Percentiles rank a stretch among this genome's conserved stretches.
These are phyloP conservation scores for Syngnathus floridae DNA, from an alignment of 2,113 vertebrate genomes.

Conservation along the genomic window DNA sequence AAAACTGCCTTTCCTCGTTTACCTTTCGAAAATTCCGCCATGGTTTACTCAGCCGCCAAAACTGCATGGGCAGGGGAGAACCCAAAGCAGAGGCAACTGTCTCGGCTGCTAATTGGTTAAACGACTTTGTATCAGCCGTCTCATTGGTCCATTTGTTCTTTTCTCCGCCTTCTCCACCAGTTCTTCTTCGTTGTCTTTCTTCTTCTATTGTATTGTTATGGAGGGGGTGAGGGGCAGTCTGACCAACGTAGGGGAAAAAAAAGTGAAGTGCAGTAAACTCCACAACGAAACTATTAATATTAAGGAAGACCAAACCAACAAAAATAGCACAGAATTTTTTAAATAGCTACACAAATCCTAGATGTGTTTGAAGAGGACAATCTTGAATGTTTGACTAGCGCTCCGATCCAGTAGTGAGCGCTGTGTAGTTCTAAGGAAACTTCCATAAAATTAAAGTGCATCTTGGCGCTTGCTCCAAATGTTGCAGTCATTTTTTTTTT, in stretches of 20 bases:
- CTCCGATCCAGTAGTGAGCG: neutral
- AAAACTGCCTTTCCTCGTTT: slow-evolving; percentile 11
- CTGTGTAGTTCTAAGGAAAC: neutral
- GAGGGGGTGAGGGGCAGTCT: neutral
- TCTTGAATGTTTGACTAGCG: neutral
- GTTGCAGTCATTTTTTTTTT: neutral
- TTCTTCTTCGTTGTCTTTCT: neutral
- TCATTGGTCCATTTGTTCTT: slow-evolving; percentile 26
- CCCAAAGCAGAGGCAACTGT: neutral
- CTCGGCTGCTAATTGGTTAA: slow-evolving; percentile 48
- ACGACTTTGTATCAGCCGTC: neutral
- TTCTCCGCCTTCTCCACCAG: neutral
- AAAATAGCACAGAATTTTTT: neutral
- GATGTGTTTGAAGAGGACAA: neutral
- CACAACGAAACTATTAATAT: neutral
- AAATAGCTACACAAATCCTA: neutral
- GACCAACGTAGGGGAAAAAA: neutral
- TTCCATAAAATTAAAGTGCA: neutral
- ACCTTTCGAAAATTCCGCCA: slow-evolving; percentile 75
- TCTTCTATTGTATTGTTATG: neutral
- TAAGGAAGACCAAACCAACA: neutral
- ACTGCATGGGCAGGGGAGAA: slow-evolving; percentile 5
- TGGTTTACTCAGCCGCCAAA: slow-evolving; percentile 65
- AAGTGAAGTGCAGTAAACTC: neutral
- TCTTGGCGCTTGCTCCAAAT: slow-evolving; percentile 2